phyloP scores from a whole-genome alignment of 1,140 invertebrate species.

The Nomia melanderi region DNA sequence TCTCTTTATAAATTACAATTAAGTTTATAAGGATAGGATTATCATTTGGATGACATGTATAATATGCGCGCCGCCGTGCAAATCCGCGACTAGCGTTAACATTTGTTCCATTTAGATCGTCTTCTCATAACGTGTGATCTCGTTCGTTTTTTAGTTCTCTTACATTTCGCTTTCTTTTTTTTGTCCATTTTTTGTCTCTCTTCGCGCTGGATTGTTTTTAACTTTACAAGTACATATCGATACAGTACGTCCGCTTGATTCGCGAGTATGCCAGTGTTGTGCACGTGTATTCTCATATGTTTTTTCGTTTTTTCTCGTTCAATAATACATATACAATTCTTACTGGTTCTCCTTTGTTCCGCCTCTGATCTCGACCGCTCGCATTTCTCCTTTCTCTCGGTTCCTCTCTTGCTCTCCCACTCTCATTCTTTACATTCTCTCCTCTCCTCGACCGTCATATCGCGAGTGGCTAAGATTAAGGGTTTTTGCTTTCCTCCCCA shows the following conservation, averaged over 20 bases:
- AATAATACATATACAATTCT: neutral
- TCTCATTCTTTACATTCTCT: constrained; percentile 29
- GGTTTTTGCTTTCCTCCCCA: neutral
- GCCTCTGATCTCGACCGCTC: constrained; percentile 54
- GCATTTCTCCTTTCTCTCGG: constrained; percentile 52
- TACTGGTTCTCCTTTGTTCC: neutral
- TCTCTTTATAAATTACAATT: constrained; percentile 81
- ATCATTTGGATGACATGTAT: constrained; percentile 63
- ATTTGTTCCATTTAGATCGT: constrained; percentile 12
- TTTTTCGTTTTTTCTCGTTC: neutral
- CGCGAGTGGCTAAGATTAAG: constrained; percentile 40
- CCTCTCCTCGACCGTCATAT: constrained; percentile 42
- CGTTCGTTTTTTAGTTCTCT: neutral
- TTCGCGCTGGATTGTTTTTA: constrained; percentile 2
- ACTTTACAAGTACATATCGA: neutral
- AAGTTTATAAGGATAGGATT: constrained; percentile 78
- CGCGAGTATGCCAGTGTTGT: constrained; percentile 29
- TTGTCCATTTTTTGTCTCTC: constrained; percentile 9
- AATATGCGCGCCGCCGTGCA: constrained; percentile 58
- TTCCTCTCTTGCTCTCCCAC: constrained; percentile 64
- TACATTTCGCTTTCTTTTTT: too few relatives aligned
- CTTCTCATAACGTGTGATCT: constrained; percentile 27
- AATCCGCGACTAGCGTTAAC: constrained; percentile 48
- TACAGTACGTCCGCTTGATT: constrained; percentile 32
- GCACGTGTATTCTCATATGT: neutral